These are phyloP conservation scores for Drosophila basisetae DNA, from an alignment of 2,888 invertebrate species.

Conservation along the genomic window DNA sequence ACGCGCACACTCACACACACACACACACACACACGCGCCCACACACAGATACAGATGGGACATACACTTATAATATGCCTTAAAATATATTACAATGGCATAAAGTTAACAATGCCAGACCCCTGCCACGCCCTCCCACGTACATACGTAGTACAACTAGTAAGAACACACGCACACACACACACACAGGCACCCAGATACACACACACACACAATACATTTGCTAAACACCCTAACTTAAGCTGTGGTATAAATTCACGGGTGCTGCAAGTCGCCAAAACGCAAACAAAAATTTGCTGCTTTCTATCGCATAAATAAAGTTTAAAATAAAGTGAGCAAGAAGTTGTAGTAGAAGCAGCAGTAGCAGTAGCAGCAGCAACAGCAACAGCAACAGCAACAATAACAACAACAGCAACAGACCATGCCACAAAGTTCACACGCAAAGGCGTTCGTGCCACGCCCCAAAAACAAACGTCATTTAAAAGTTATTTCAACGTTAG, in stretches of 20 bases:
- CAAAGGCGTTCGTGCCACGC: slow-evolving; percentile 66
- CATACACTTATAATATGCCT: slow-evolving; percentile 56
- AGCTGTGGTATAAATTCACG: slow-evolving; percentile 56
- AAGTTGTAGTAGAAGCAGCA: slow-evolving; percentile 43
- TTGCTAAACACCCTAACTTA: slow-evolving; percentile 23
- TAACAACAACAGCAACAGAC: slow-evolving; percentile 14
- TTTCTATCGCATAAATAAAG: slow-evolving; percentile 77
- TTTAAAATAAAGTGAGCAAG: slow-evolving; percentile 75
- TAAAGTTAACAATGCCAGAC: slow-evolving; percentile 64
- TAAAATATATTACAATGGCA: slow-evolving; percentile 72
- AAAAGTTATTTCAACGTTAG: slow-evolving; percentile 79
- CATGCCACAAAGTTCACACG: slow-evolving; percentile 70
- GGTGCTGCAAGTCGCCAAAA: slow-evolving; percentile 63
- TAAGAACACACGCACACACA: slow-evolving; percentile 1
- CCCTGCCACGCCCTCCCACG: slow-evolving; percentile 4
- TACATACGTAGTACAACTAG: background rate
- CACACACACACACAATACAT: background rate
- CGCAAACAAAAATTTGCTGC: slow-evolving; percentile 74
- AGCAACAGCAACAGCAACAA: slow-evolving; percentile 9
- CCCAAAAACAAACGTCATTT: slow-evolving; percentile 78
- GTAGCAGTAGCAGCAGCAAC: slow-evolving; percentile 1
- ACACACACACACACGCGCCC: slow-evolving; percentile 11
- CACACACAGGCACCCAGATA: background rate
- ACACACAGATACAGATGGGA: slow-evolving; percentile 14
- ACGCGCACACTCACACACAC: slow-evolving; percentile 24